Base-by-base conservation (phyloP, 2,113 vertebrate species). In the Pseudopipra pipra region DNA sequence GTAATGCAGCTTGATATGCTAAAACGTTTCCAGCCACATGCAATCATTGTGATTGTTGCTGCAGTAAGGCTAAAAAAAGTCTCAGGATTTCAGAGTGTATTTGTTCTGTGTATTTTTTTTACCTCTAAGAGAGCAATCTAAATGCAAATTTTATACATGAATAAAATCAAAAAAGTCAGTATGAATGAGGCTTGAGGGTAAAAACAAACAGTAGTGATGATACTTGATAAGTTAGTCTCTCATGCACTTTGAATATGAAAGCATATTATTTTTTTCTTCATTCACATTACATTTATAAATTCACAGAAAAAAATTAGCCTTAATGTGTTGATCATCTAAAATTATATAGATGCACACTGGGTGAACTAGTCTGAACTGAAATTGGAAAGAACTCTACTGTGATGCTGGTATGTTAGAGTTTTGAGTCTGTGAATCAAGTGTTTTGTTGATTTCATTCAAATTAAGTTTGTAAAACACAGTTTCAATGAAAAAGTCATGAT, bases 61-160 rank as follows among this genome's bases (percentile, higher is more conserved):
- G 33, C 46, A 70, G 79, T 85, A 77, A 77, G 65, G 52, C 84
- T 90, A 82, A 93, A 96, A 88, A 71, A 82, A 90, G 52, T 70
- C 49, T 81, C 16, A 79, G 51, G 54, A 90, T 90, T 96, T 93
- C 39, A 56, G 65, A 52, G 33, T 46, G 23, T 25, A n/a, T 78
- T 74, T 85, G 20, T 8, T 73, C 84, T 23, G 15, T 12, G 18
- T 20, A 20, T 55, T 24, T 20, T 61, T 88, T 89, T 86, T 37
- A 62, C 16, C 15, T 72, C 65, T 37, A 63, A 77, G 31, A 94
- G 73, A 82, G 72, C 79, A 97, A 95, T 97, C 89, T 95, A 97
- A 96, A 97, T 97, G 97, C 85, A 96, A 97, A 97, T 97, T 96
- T 71, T 89, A 62, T 66, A 95, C 92, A 91, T 96, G 92, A 93